Conservation (phyloP, 2,797 vertebrate genomes). For the Octomys mimax region DNA sequence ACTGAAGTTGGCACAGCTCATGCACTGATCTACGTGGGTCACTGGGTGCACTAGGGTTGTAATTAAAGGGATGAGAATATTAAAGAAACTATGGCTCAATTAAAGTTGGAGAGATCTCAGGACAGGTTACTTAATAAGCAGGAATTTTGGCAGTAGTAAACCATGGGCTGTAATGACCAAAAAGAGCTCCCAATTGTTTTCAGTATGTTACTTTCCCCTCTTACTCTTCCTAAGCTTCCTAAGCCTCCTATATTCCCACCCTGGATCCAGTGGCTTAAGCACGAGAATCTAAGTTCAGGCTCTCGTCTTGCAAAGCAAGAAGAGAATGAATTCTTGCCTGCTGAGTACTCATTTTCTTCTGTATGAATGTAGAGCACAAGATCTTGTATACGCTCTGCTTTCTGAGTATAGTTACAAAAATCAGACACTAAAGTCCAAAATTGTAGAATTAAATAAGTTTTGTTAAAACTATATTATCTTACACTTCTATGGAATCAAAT, state of each 20-base stretch:
- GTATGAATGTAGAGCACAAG: not conserved
- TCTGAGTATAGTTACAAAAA: slow-evolving; percentile 11
- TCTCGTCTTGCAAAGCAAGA: not conserved
- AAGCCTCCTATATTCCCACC: not conserved
- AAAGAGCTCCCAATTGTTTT: not conserved
- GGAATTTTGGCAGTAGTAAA: slow-evolving; percentile 63
- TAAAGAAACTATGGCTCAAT: slow-evolving; percentile 70
- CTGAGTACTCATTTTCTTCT: not conserved
- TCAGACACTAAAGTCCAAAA: not conserved
- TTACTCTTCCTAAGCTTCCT: not conserved
- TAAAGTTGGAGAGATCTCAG: slow-evolving; percentile 66
- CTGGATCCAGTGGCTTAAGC: not conserved
- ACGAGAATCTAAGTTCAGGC: not conserved
- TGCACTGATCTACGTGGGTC: slow-evolving; percentile 25
- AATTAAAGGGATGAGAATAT: slow-evolving; percentile 76
- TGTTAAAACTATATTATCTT: not conserved
- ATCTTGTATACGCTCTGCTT: not conserved
- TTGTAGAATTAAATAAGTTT: not conserved
- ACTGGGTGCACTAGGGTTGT: slow-evolving; percentile 39
- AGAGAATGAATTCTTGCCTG: not conserved
- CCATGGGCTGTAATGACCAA: slow-evolving; percentile 35
- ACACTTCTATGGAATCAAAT: not conserved
- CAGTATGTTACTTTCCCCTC: not conserved
- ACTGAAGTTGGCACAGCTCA: slow-evolving; percentile 36
- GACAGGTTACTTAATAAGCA: slow-evolving; percentile 57